Evolutionary conservation across 2,888 invertebrate genomes (phyloP).

Genomic region (Campoplex nolae): DNA sequence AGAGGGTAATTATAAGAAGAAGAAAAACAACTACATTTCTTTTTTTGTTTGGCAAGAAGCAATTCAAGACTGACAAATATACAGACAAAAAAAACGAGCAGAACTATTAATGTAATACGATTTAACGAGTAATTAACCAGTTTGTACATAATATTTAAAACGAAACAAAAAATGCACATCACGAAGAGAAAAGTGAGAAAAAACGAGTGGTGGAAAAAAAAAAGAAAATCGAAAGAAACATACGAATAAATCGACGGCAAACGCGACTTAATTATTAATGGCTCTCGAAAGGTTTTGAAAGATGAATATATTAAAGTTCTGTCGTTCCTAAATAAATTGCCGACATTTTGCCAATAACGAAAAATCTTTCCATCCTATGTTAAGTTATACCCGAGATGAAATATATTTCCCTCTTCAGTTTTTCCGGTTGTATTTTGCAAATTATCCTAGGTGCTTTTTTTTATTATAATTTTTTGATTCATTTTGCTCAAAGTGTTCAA

Average conservation of each 20-base stretch:
- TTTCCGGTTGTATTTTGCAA: constrained; percentile 29
- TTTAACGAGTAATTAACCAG: constrained; percentile 81
- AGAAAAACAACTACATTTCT: constrained; percentile 61
- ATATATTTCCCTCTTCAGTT: constrained; percentile 47
- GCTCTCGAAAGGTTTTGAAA: constrained; percentile 71
- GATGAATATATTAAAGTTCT: constrained; percentile 75
- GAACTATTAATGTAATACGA: constrained; percentile 83
- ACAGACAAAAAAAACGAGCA: constrained; percentile 81
- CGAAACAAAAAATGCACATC: constrained; percentile 75
- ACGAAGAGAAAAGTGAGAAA: constrained; percentile 42
- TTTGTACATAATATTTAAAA: constrained; percentile 83
- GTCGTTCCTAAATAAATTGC: constrained; percentile 80
- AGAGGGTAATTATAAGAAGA: constrained; percentile 59
- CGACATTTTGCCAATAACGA: constrained; percentile 78
- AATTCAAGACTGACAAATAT: constrained; percentile 84
- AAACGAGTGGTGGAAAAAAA: constrained; percentile 25
- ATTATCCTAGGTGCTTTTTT: not conserved
- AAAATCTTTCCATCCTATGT: constrained; percentile 72
- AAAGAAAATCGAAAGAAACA: constrained; percentile 51
- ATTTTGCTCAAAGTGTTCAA: not conserved
- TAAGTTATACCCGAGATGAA: constrained; percentile 19
- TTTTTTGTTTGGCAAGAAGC: constrained; percentile 80
- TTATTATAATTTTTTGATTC: not conserved
- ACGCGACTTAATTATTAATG: constrained; percentile 82
- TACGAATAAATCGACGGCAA: constrained; percentile 78